Evolutionary conservation across 2,113 vertebrate genomes (phyloP), one percentile per base, ranked within the genome.

Genomic region (Amazona vittata): DNA sequence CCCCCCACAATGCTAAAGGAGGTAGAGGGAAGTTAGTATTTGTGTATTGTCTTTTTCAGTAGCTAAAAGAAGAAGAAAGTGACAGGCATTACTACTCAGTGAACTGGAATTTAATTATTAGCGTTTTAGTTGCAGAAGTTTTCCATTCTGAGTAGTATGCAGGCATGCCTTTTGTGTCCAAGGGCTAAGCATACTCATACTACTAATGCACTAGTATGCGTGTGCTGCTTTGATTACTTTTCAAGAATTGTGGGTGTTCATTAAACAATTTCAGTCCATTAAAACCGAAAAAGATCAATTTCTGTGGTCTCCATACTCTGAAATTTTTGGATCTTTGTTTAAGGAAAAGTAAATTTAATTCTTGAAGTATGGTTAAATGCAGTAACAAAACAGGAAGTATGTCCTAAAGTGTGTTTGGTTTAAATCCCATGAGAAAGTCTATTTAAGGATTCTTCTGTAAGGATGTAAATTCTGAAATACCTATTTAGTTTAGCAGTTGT

Each of bases 381-480:
- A 89, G 80, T 83, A 92, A 94, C 3, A 67, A 86, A 97, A 74
- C 80, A 92, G 86, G 95, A 97, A 94, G 57, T 73, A 17, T 39
- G 24, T 59, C 75, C 68, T 80, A 64, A 88, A 86, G 71, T 80
- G 46, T 93, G 74, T 95, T 94, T 92, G 47, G 14, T 86, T 96
- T 92, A 92, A 84, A 57, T 4, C 3, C 65, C 1, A 1, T 83
- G 89, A 91, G 80, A 96, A 95, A 89, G 86, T 95, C 89, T 96
- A 76, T 93, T 93, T 95, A 84, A 91, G 73, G 83, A 76, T 94
- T 83, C 89, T 83, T 87, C 91, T 92, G 80, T 85, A 89, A 95
- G 74, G 67, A 82, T 93, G 75, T 90, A 84, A 87, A 91, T 83
- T 94, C 81, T 91, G 57, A 96, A 94, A 94, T 95, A 89, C 65